Evolutionary conservation across 2,888 invertebrate genomes (phyloP).

Genomic region (Odontomyia ornata): DNA sequence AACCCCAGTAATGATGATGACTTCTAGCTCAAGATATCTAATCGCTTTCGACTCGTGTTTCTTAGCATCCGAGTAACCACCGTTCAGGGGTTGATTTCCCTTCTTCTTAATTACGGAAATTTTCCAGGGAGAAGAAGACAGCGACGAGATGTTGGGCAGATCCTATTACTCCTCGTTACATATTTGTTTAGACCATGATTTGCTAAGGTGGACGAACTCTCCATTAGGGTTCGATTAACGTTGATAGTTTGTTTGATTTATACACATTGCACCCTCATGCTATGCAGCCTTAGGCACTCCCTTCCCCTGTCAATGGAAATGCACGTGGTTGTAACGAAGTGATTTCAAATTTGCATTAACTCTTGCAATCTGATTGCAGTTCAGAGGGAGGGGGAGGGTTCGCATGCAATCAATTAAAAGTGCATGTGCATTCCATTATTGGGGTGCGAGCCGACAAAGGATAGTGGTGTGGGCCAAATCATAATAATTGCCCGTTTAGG

Average conservation of each 20-base stretch:
- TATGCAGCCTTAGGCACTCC: not conserved
- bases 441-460: not conserved
- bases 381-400: not conserved
- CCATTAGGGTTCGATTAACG: not conserved
- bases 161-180: not conserved
- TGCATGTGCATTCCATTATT: constrained; percentile 31
- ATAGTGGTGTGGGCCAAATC: not conserved
- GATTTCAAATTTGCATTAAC: not conserved
- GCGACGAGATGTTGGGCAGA: too few species aligned
- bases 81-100: too few species aligned
- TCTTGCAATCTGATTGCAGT: constrained; percentile 13
- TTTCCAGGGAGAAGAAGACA: too few species aligned
- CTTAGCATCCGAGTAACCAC: too few species aligned
- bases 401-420: constrained; percentile 43
- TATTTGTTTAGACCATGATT: not conserved
- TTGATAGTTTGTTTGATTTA: not conserved
- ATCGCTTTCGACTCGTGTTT: too few species aligned
- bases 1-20: too few species aligned
- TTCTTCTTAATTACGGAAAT: too few species aligned
- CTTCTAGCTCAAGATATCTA: too few species aligned
- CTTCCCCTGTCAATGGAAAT: not conserved
- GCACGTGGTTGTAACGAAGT: not conserved
- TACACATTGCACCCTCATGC: not conserved
- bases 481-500: constrained; percentile 36
- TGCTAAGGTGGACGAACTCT: not conserved